Conservation (phyloP, 2,113 vertebrate species). For the Crotalus viridis region DNA sequence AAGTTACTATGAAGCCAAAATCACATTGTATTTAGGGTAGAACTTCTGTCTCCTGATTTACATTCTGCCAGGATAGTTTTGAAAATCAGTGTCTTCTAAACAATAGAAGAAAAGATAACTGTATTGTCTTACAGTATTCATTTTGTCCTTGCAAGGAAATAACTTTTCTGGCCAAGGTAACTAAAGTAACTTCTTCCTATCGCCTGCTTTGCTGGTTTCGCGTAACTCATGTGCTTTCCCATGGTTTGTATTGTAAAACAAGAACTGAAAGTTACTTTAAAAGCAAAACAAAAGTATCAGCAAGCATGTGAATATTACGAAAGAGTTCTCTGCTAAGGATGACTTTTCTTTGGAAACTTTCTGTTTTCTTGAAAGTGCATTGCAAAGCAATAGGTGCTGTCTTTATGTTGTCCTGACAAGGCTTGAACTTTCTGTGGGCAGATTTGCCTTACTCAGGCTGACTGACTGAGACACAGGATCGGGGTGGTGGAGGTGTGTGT, state of each 20-base stretch:
- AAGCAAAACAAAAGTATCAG: background rate
- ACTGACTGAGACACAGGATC: background rate
- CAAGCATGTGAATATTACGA: background rate
- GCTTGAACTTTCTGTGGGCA: background rate
- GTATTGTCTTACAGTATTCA: background rate
- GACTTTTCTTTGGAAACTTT: background rate
- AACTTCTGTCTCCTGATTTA: background rate
- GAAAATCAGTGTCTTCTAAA: background rate
- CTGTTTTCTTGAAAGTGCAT: background rate
- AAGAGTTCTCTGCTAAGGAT: background rate
- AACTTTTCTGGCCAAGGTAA: background rate
- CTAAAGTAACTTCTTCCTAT: background rate
- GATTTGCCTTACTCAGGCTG: constrained; percentile 3
- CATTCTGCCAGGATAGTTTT: background rate
- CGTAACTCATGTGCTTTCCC: background rate
- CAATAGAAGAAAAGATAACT: background rate
- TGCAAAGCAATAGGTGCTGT: background rate
- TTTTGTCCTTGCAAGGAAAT: background rate
- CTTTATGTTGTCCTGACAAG: background rate
- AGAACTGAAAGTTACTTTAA: background rate
- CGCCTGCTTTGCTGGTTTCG: background rate
- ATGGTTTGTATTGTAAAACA: background rate
- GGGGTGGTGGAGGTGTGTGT: background rate
- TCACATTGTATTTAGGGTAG: background rate
- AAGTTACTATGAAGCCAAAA: background rate